Base-by-base conservation (phyloP, 2,797 vertebrate species). In the Hapalemur alaotrensis region DNA sequence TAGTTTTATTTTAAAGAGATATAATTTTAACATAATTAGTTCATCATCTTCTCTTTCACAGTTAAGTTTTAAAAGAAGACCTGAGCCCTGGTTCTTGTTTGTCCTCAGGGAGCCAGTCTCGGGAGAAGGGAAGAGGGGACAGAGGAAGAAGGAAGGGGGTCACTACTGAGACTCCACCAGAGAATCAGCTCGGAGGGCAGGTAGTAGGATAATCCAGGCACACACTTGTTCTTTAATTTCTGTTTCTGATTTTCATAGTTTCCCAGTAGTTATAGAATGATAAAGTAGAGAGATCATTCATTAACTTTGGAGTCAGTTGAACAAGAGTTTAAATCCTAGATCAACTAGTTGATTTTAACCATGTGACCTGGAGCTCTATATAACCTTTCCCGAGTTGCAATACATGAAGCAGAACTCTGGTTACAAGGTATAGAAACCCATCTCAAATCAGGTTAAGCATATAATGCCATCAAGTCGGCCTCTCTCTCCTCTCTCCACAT, bases 1-100 rank as follows among this genome's bases (percentile, higher is more conserved):
- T 38, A 38, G 15, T 46, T 93, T 84, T 65, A 89, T 61, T 88
- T 72, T 78, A 23, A 96, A 75, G 78, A 96, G 46, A 54, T 67
- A 52, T 5, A 85, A 78, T 85, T 75, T 83, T 95, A 61, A 90
- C 50, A 67, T 48, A 65, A 54, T 54, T 59, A 59, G 13, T 50
- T 80, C 43, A 50, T 76, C 14, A 89, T 89, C 48, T 63, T 63
- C 25, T 90, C 57, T 69, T 75, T 57, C 43, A 86, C 25, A 76
- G 32, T 35, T 38, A 67, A 50, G 35, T 70, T 92, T 84, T 84
- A 48, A 46, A 82, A 95, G 43, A 73, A 69, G 4, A 67, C 13
- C 11, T 73, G 61, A 30, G 22, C 22, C 32, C 43, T 90, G 22
- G 12, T 76, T 83, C 35, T 59, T 89, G 8, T 50, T 59, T 89